Conservation (phyloP, 2,888 invertebrate species). For the Oscheius sp. region DNA sequence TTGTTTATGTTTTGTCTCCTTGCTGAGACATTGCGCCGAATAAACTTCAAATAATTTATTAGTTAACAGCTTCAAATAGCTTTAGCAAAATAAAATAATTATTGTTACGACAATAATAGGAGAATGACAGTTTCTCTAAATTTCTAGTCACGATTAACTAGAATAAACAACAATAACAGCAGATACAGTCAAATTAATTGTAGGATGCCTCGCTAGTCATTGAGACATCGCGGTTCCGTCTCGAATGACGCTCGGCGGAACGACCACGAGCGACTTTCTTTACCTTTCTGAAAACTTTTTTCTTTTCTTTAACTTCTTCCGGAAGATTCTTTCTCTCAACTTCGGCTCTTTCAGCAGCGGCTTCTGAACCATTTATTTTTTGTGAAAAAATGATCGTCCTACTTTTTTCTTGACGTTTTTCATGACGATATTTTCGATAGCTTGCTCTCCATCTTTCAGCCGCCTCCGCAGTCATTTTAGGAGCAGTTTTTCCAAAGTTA, state of each 20-base stretch:
- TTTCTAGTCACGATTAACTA: conserved; percentile 20
- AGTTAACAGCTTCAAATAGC: too few relatives aligned
- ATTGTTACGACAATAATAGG: background rate
- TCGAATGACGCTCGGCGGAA: conserved; percentile 28
- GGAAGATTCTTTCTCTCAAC: conserved; percentile 38
- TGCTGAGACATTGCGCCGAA: too few relatives aligned
- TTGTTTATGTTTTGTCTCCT: too few relatives aligned
- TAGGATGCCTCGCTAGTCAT: background rate
- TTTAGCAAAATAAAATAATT: too few relatives aligned
- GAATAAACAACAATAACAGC: background rate
- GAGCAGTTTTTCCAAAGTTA: conserved; percentile 64
- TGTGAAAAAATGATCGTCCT: background rate
- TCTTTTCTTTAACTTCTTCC: conserved; percentile 53
- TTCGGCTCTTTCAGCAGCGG: conserved; percentile 49
- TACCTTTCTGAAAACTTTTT: conserved; percentile 57
- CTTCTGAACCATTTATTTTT: conserved; percentile 31
- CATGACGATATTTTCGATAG: conserved; percentile 66
- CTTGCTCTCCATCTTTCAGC: conserved; percentile 67
- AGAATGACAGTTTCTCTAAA: conserved; percentile 13
- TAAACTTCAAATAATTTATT: too few relatives aligned
- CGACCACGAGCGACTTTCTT: conserved; percentile 51
- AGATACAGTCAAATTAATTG: background rate
- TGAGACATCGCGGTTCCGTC: background rate
- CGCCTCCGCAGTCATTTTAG: conserved; percentile 67
- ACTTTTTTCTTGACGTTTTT: conserved; percentile 64